These are phyloP conservation scores for Todiramphus chloris DNA, from an alignment of 2,113 vertebrate genomes.

Conservation along the genomic window DNA sequence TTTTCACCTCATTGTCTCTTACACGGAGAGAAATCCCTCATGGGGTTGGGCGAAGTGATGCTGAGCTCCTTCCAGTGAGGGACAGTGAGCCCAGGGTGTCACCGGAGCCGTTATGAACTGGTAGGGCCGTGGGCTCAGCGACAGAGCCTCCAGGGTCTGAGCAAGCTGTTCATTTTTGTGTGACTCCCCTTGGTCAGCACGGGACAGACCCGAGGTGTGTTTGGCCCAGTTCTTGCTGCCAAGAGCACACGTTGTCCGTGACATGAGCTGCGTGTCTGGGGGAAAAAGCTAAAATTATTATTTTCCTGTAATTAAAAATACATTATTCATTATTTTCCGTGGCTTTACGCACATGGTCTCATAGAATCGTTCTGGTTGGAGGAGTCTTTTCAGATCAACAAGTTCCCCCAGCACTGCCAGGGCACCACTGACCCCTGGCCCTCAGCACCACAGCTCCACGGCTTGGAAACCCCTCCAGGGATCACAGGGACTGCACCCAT, in stretches of 20 bases:
- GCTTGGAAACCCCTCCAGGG: too few relatives aligned
- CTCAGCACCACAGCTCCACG: too few relatives aligned
- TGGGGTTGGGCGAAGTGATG: neutral
- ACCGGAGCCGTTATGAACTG: neutral
- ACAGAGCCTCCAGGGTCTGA: neutral
- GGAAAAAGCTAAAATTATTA: neutral
- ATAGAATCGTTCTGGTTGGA: too few relatives aligned
- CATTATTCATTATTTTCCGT: neutral
- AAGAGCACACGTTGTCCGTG: fast-evolving
- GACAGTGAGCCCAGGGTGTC: neutral
- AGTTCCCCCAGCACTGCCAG: too few relatives aligned
- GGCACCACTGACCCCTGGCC: too few relatives aligned
- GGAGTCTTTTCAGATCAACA: too few relatives aligned
- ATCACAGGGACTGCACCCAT: too few relatives aligned
- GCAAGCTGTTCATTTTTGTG: neutral
- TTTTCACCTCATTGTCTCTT: neutral
- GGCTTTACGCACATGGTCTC: neutral
- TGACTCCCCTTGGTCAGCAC: neutral
- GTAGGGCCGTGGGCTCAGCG: neutral
- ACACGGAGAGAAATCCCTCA: neutral
- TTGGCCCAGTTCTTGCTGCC: neutral
- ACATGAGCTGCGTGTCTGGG: neutral
- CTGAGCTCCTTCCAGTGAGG: neutral
- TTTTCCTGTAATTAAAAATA: neutral
- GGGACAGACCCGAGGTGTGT: neutral